phyloP scores from a whole-genome alignment of 2,113 vertebrate species.

The Ovibos moschatus region DNA sequence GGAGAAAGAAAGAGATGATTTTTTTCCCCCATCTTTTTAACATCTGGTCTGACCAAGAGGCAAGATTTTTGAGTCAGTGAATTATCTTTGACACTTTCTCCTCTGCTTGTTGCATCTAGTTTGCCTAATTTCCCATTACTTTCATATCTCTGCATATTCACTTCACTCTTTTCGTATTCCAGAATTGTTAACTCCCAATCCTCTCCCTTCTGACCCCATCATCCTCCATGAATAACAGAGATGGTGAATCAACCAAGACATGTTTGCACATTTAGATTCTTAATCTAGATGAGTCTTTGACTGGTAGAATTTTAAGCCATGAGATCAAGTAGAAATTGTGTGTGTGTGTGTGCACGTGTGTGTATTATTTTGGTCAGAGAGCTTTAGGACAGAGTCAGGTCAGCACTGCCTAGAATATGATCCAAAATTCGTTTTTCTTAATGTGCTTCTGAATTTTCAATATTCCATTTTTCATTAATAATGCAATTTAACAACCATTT shows the following conservation, averaged over 20 bases:
- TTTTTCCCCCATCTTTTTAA: neutral
- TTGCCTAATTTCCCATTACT: neutral
- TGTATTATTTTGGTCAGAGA: neutral
- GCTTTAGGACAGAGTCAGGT: neutral
- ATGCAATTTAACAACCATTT: constrained; percentile 24
- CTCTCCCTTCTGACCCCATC: neutral
- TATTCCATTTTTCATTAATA: constrained; percentile 3
- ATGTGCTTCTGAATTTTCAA: neutral
- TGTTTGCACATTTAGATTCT: neutral
- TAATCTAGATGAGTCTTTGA: neutral
- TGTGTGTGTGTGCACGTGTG: neutral
- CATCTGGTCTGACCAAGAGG: neutral
- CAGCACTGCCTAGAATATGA: neutral
- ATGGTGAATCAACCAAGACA: neutral
- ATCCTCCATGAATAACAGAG: neutral
- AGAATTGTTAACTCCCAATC: neutral
- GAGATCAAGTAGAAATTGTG: neutral
- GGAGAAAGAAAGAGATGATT: neutral
- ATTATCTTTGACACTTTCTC: neutral
- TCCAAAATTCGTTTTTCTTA: neutral
- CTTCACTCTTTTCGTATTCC: neutral
- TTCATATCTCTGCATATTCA: neutral
- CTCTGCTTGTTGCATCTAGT: neutral
- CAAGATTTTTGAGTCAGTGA: neutral
- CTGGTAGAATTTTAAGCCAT: neutral